Percentiles rank a stretch among this genome's conserved stretches.
Conservation (phyloP, 2,113 vertebrate species). For the Nibea albiflora region DNA sequence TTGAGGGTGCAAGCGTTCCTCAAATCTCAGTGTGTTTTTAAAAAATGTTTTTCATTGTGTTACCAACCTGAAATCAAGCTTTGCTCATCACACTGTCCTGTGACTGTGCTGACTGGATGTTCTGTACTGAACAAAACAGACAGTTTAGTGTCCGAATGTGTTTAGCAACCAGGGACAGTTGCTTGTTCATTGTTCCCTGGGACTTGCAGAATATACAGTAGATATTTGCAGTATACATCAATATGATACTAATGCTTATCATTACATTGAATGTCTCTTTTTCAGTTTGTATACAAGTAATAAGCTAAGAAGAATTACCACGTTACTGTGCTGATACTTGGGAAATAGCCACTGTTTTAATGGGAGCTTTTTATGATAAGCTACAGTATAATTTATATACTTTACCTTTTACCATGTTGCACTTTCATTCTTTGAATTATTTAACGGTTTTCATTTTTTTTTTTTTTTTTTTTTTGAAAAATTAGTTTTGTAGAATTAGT, state of each 20-base stretch:
- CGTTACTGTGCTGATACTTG: slow-evolving; percentile 42
- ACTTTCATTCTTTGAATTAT: slow-evolving; percentile 13
- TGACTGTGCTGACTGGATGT: not conserved
- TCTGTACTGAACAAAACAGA: slow-evolving; percentile 6
- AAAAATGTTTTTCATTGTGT: not conserved
- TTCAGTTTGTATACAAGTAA: slow-evolving; percentile 30
- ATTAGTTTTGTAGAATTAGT: slow-evolving; percentile 1
- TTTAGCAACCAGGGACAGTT: not conserved
- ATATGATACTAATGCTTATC: slow-evolving; percentile 20
- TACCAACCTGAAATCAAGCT: not conserved
- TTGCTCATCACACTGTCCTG: not conserved
- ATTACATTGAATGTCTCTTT: not conserved
- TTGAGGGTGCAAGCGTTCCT: not conserved
- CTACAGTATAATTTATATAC: not conserved
- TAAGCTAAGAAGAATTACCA: slow-evolving; percentile 34
- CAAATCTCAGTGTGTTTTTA: not conserved
- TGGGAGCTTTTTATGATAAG: not conserved
- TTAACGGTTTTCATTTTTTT: slow-evolving; percentile 25
- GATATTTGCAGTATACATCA: slow-evolving; percentile 1
- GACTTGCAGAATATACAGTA: slow-evolving; percentile 7
- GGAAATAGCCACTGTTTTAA: slow-evolving; percentile 12
- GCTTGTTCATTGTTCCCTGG: not conserved
- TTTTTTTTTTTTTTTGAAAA: slow-evolving; percentile 12
- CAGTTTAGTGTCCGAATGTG: not conserved
- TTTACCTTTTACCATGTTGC: slow-evolving; percentile 24